Base-by-base conservation (phyloP, 2,888 invertebrate genomes). In the Stenodera caucasica region DNA sequence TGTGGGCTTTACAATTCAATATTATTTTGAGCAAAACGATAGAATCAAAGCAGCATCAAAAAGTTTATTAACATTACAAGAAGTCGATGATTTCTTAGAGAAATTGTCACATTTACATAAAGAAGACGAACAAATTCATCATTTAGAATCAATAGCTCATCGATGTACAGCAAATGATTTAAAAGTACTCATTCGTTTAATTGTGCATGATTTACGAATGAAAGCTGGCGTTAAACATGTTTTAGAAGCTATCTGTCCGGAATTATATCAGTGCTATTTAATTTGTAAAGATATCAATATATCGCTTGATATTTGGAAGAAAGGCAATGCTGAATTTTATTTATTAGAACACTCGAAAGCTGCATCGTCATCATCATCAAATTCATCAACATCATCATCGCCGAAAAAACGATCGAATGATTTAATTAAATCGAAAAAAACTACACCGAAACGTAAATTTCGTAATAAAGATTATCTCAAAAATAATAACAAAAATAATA, bases 221-320 rank as follows among this genome's bases (percentile, higher is more conserved):
- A 95, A 95, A 76, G 91, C 96, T 29, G 95, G 96, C 0, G 90
- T 95, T 0, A 94, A 96, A 78, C 94, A 94, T 78, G 90, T 98
- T 81, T 86, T 97, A 53, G 92, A 92, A 72, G 96, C 90, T 0
- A 85, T 98, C 26, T 92, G 96, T 77, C 85, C 90, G 0, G 89
- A 93, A 76, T 97, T 96, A 0, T 97, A 96, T 77, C 84, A 86
- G 66, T 90, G 92, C 0, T 97, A 94, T 79, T 94, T 96, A 81
- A 87, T 91, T 0, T 93, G 93, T 0, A 83, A 91, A 53, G 89
- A 96, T 78, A 82, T 97, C 23, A 80, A 85, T 35, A 84, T 87
- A 71, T 93, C 96, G 18, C 84, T 97, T 9, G 69, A 71, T 12
- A 66, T 70, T 52, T 77, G 76, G 72, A 66, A 63, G 62, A 49